A percentile compares a stretch with the other conserved stretches of the same genome.
Conservation (phyloP, 2,888 invertebrate genomes). For the Melieria picta region DNA sequence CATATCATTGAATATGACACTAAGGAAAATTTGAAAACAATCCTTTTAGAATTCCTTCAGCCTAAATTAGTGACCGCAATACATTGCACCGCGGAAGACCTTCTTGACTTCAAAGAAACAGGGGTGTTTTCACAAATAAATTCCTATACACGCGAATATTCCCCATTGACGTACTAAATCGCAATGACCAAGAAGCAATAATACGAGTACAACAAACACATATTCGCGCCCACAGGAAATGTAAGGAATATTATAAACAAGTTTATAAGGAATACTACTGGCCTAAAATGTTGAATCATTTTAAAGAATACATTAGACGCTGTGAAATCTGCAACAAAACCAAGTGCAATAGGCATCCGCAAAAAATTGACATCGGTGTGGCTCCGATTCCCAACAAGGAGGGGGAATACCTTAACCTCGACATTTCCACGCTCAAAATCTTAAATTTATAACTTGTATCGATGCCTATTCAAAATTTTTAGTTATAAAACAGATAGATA, state of each 20-base stretch:
- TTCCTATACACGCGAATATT: constrained; percentile 14
- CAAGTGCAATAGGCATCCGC: constrained; percentile 38
- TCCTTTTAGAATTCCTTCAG: constrained; percentile 28
- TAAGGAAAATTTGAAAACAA: constrained; percentile 18
- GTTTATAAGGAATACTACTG: constrained; percentile 26
- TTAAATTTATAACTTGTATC: constrained; percentile 33
- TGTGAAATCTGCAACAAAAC: constrained; percentile 34
- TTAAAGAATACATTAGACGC: constrained; percentile 33
- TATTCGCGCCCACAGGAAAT: constrained; percentile 12
- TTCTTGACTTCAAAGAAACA: constrained; percentile 12
- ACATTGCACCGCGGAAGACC: constrained; percentile 22
- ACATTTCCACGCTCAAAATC: constrained; percentile 35
- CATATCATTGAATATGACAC: constrained; percentile 31
- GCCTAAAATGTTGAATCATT: constrained; percentile 30
- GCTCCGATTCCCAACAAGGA: constrained; percentile 38
- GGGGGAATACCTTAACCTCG: constrained; percentile 35
- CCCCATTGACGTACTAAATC: constrained; percentile 11
- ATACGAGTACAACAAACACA: constrained; percentile 28
- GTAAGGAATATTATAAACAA: constrained; percentile 20
- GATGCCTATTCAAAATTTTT: constrained; percentile 37
- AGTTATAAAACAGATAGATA: constrained; percentile 32
- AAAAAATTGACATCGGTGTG: constrained; percentile 37
- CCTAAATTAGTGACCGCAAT: constrained; percentile 14
- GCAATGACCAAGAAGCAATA: constrained; percentile 18
- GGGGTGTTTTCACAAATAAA: constrained; percentile 14